phyloP scores from a whole-genome alignment of 1,140 invertebrate species.

The Camponotus vicinus region DNA sequence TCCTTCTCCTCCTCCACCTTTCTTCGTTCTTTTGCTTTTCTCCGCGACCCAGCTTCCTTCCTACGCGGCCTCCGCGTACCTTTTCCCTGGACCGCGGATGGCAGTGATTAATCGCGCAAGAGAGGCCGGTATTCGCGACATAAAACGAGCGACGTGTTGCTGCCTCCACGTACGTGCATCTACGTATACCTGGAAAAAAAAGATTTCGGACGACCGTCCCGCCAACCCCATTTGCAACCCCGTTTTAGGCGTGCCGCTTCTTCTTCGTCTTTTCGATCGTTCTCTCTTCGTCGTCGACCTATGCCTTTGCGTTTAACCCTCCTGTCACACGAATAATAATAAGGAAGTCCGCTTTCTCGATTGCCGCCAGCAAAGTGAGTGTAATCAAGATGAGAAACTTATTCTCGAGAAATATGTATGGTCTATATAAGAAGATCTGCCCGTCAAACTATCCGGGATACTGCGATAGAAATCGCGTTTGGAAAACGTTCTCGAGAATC shows the following conservation, averaged over 20 bases:
- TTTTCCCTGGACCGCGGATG: conserved; percentile 60
- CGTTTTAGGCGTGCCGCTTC: conserved; percentile 40
- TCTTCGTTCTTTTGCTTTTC: conserved; percentile 28
- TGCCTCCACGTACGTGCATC: conserved; percentile 44
- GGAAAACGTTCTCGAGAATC: conserved; percentile 61
- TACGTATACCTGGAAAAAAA: conserved; percentile 67
- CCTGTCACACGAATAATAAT: conserved; percentile 25
- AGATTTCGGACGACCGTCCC: conserved; percentile 60
- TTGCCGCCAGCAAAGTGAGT: not conserved
- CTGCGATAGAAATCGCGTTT: not conserved
- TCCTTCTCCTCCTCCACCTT: not conserved
- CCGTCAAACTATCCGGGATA: conserved; percentile 31
- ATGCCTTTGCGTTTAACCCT: conserved; percentile 26
- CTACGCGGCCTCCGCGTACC: conserved; percentile 63
- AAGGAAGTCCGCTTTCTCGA: conserved; percentile 6
- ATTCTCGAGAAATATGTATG: conserved; percentile 39
- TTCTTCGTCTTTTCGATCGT: not conserved
- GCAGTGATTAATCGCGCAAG: conserved; percentile 78
- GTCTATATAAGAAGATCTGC: conserved; percentile 27
- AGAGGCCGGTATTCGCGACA: conserved; percentile 70
- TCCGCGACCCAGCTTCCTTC: conserved; percentile 26
- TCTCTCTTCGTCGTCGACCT: conserved; percentile 13
- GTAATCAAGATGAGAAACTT: conserved; percentile 6
- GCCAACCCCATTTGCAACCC: conserved; percentile 39
- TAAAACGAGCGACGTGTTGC: conserved; percentile 76